Evolutionary conservation across 2,888 invertebrate species (phyloP).

Genomic region (Synergus laeviventris): DNA sequence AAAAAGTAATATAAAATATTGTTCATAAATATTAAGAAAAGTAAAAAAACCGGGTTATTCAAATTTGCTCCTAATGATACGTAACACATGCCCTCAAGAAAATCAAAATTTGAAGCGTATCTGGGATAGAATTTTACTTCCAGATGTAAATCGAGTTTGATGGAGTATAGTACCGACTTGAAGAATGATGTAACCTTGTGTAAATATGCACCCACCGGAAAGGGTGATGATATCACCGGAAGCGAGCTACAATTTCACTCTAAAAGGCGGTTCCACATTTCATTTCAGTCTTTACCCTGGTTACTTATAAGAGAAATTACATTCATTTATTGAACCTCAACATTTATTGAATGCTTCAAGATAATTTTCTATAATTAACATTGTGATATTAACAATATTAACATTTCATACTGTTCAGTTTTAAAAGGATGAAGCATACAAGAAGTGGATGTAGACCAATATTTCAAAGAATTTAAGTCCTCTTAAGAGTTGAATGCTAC

Average conservation of each 20-base stretch:
- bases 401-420: no score
- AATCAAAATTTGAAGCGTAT: neutral
- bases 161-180: neutral
- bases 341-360: no score
- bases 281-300: neutral
- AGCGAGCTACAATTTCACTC: constrained; percentile 25
- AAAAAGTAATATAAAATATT: neutral
- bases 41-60: no score
- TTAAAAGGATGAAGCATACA: no score
- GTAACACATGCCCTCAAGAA: no score
- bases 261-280: neutral
- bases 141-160: constrained; percentile 19
- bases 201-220: constrained; percentile 12
- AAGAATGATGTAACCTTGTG: constrained; percentile 29
- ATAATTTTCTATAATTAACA: no score
- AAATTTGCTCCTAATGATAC: no score
- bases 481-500: no score
- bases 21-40: neutral
- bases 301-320: neutral
- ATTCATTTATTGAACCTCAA: neutral
- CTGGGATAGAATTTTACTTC: neutral
- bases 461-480: no score
- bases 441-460: no score
- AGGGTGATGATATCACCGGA: constrained; percentile 38
- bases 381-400: no score